Percentiles rank a stretch among this genome's conserved stretches.
These are phyloP conservation scores for Melanophora roralis DNA, from an alignment of 2,888 invertebrate genomes.

Conservation along the genomic window DNA sequence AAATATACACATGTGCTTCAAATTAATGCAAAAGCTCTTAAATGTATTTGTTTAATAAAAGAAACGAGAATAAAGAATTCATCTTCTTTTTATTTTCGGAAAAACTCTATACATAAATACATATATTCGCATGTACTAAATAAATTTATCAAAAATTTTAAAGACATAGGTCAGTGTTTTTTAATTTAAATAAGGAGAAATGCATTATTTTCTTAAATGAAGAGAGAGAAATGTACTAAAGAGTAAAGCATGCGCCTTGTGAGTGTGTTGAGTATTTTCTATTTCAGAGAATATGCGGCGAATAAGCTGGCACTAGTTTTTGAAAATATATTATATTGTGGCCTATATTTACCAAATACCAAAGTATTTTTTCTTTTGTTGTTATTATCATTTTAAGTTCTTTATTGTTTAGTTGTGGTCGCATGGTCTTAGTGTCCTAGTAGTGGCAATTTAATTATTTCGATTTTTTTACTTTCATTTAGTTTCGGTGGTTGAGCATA, in stretches of 20 bases:
- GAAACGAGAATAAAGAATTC: not conserved
- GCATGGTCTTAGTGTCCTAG: conserved; percentile 46
- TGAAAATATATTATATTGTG: conserved; percentile 16
- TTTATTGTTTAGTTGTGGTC: conserved; percentile 37
- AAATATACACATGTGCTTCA: not conserved
- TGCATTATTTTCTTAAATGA: not conserved
- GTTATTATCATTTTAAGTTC: not conserved
- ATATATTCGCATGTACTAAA: not conserved
- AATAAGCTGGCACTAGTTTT: conserved; percentile 14
- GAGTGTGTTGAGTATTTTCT: not conserved
- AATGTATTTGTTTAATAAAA: conserved; percentile 27
- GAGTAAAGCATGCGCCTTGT: conserved; percentile 19
- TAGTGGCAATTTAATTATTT: conserved; percentile 58
- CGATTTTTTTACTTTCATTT: conserved; percentile 45
- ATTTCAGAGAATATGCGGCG: conserved; percentile 20
- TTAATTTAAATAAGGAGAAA: not conserved
- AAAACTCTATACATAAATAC: not conserved
- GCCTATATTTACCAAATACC: conserved; percentile 41
- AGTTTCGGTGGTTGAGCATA: conserved; percentile 34
- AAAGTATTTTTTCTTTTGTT: not conserved
- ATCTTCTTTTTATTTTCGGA: no score
- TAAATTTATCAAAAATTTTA: conserved; percentile 10
- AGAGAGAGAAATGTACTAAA: not conserved
- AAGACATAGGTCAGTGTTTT: conserved; percentile 37
- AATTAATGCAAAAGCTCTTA: not conserved